Conservation (phyloP, 2,888 invertebrate genomes). For the Synanthedon tipuliformis region DNA sequence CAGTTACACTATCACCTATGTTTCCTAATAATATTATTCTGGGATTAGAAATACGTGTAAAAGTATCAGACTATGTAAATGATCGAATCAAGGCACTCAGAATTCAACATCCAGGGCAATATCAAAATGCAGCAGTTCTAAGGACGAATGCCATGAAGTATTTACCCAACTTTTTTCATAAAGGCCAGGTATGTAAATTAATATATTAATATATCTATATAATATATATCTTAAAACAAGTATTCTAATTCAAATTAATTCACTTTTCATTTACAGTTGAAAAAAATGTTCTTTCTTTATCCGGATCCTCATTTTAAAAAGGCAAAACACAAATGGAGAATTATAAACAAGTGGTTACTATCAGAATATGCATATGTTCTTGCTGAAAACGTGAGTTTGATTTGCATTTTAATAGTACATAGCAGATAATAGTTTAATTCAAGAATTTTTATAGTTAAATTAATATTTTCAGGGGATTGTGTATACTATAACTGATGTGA, state of each 20-base stretch:
- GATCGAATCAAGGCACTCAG: conserved; percentile 92
- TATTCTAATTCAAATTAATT: background rate
- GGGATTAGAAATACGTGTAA: conserved; percentile 97
- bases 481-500: conserved; percentile 98
- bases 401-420: no score
- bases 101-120: conserved; percentile 77
- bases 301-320: conserved; percentile 99
- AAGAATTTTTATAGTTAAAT: background rate
- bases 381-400: conserved; percentile 76
- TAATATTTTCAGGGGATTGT: conserved; percentile 78
- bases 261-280: conserved; percentile 72
- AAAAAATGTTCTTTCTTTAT: conserved; percentile 98
- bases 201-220: background rate
- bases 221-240: background rate
- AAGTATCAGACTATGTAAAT: conserved; percentile 98
- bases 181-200: conserved; percentile 81
- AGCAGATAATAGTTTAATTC: background rate
- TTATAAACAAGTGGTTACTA: conserved; percentile 91
- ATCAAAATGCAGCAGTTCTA: conserved; percentile 94
- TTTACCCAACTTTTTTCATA: conserved; percentile 95
- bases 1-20: conserved; percentile 90
- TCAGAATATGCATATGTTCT: conserved; percentile 98
- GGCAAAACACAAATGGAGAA: conserved; percentile 99
- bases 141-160: conserved; percentile 99
- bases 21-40: conserved; percentile 90